These are phyloP conservation scores for Vireo altiloquus DNA, from an alignment of 2,113 vertebrate genomes.

Conservation along the genomic window DNA sequence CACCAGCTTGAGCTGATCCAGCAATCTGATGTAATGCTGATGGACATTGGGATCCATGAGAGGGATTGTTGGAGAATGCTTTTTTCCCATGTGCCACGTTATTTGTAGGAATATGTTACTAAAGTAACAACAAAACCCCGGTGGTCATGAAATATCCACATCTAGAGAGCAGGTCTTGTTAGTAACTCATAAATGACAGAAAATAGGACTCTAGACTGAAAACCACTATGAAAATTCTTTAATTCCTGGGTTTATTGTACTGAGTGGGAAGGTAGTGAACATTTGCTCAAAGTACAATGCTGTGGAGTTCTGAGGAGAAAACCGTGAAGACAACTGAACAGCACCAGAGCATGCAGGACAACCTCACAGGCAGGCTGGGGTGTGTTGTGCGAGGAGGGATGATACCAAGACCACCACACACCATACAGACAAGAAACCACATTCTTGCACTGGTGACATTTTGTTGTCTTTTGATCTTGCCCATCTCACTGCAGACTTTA, in stretches of 20 bases:
- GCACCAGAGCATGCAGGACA: not conserved
- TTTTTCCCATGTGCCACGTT: accelerated
- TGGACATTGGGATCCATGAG: too few species aligned
- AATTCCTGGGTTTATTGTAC: not conserved
- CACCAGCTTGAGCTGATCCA: not conserved
- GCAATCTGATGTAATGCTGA: not conserved
- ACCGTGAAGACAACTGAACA: not conserved
- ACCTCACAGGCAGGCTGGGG: not conserved
- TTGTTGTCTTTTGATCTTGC: not conserved
- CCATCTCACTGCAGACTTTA: not conserved
- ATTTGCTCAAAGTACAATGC: not conserved
- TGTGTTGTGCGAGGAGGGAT: not conserved
- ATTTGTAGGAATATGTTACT: not conserved
- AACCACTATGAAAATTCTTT: not conserved
- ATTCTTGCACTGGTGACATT: not conserved
- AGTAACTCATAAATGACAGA: not conserved
- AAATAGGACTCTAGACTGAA: not conserved
- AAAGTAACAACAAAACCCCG: not conserved
- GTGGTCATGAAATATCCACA: accelerated
- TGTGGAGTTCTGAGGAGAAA: not conserved
- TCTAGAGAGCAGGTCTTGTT: not conserved
- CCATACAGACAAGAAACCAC: not conserved
- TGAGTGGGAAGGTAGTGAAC: not conserved
- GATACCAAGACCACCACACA: not conserved
- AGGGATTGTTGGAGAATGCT: not conserved